Evolutionary conservation across 2,113 vertebrate genomes (phyloP).

Genomic region (Melanerpes formicivorus): DNA sequence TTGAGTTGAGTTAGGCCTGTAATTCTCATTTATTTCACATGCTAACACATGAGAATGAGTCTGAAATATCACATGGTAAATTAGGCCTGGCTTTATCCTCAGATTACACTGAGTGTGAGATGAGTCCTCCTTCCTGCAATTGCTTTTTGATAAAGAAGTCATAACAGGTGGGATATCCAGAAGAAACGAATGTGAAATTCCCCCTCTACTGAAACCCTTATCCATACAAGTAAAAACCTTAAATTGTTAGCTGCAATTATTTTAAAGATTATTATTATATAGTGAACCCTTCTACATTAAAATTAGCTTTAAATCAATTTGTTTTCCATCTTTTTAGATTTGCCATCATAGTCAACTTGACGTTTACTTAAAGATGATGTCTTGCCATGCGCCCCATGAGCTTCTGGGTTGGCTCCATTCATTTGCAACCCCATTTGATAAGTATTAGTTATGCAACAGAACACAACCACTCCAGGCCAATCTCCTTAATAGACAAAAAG

Average conservation of each 20-base stretch:
- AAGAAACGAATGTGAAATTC: neutral
- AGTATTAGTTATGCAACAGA: neutral
- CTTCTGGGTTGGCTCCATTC: neutral
- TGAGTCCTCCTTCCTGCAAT: neutral
- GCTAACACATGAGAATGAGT: neutral
- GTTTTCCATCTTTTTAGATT: neutral
- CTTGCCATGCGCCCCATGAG: neutral
- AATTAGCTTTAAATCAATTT: neutral
- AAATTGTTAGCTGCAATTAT: neutral
- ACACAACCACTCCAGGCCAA: neutral
- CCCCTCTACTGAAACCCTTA: neutral
- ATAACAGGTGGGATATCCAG: fast-evolving
- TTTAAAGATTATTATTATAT: neutral
- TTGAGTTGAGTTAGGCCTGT: neutral
- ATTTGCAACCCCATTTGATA: neutral
- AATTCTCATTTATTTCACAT: neutral
- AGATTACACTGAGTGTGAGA: neutral
- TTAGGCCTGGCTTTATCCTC: neutral
- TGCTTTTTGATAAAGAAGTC: neutral
- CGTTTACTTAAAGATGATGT: neutral
- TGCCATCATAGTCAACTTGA: neutral
- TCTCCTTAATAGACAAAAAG: conserved; percentile 18
- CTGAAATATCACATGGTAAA: neutral
- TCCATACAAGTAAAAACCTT: neutral
- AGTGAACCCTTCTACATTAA: neutral